A percentile compares a stretch with the other conserved stretches of the same genome.
Evolutionary conservation across 2,113 vertebrate genomes (phyloP).

Genomic region (Calidris pugnax): DNA sequence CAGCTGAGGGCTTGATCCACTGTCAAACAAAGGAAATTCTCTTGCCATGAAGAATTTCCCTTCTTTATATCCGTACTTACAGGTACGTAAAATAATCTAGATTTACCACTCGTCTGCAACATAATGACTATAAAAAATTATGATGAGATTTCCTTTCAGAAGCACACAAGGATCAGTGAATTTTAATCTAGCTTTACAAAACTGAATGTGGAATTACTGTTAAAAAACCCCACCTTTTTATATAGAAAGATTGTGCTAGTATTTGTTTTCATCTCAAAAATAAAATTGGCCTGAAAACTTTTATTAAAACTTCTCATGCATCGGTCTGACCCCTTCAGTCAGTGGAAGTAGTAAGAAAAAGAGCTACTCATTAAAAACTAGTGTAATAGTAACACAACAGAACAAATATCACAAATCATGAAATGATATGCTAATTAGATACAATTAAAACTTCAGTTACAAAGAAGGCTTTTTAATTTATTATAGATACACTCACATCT

Average conservation of each 20-base stretch:
- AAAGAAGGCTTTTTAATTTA: neutral
- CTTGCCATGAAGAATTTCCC: neutral
- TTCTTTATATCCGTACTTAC: neutral
- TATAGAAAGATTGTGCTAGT: neutral
- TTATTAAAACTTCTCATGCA: neutral
- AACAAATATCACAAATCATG: neutral
- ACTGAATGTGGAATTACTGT: neutral
- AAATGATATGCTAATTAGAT: neutral
- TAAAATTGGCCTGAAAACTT: neutral
- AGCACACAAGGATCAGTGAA: neutral
- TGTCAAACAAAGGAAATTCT: neutral
- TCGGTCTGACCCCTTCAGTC: neutral
- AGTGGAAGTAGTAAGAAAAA: neutral
- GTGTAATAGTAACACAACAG: neutral
- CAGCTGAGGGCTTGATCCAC: neutral
- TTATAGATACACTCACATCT: neutral
- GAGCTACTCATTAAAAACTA: neutral
- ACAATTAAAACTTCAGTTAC: neutral
- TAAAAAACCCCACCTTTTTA: neutral
- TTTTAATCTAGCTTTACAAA: conserved; percentile 18
- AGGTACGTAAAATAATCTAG: conserved; percentile 6
- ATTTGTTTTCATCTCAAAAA: neutral
- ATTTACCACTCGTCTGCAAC: conserved; percentile 20
- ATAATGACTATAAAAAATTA: neutral
- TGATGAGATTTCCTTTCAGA: conserved; percentile 37